phyloP scores from a whole-genome alignment of 2,797 vertebrate species.

The Acipenser ruthenus region DNA sequence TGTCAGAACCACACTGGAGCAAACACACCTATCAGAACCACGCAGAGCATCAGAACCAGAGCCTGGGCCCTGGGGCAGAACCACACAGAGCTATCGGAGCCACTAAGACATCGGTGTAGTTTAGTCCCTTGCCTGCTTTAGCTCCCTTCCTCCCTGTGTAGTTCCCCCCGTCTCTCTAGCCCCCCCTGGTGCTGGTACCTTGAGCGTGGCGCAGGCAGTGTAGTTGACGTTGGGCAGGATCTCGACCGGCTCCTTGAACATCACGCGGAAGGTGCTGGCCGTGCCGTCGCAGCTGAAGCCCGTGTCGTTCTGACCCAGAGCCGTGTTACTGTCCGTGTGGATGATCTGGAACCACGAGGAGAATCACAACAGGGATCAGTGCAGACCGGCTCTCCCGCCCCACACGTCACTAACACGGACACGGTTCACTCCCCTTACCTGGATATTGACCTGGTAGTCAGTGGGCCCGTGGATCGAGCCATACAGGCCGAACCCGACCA shows the following conservation, averaged over 20 bases:
- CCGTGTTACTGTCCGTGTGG: conserved; percentile 91
- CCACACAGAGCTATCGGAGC: background rate
- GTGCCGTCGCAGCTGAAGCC: conserved; percentile 96
- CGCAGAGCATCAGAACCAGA: background rate
- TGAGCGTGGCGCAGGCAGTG: conserved; percentile 91
- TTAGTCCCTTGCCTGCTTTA: background rate
- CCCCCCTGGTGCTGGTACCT: conserved; percentile 54
- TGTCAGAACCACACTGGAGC: too few species aligned
- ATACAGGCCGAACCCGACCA: conserved; percentile 94
- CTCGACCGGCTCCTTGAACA: conserved; percentile 97
- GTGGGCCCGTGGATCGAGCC: conserved; percentile 95
- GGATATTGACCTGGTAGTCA: conserved; percentile 96
- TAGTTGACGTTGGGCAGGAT: conserved; percentile 92
- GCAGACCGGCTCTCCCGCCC: too few species aligned
- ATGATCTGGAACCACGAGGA: conserved; percentile 68
- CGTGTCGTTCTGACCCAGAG: conserved; percentile 92
- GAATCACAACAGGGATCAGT: background rate
- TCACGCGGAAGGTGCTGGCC: conserved; percentile 88
- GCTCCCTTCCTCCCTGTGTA: background rate
- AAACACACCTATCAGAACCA: too few species aligned
- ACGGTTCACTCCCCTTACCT: conserved; percentile 56
- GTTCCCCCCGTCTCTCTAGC: rapidly evolving
- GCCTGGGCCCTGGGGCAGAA: background rate
- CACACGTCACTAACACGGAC: background rate
- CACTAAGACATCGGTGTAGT: background rate